Evolutionary conservation across 2,888 invertebrate genomes (phyloP), one percentile per base, ranked within the genome.

Genomic region (Coleophora flavipennella): DNA sequence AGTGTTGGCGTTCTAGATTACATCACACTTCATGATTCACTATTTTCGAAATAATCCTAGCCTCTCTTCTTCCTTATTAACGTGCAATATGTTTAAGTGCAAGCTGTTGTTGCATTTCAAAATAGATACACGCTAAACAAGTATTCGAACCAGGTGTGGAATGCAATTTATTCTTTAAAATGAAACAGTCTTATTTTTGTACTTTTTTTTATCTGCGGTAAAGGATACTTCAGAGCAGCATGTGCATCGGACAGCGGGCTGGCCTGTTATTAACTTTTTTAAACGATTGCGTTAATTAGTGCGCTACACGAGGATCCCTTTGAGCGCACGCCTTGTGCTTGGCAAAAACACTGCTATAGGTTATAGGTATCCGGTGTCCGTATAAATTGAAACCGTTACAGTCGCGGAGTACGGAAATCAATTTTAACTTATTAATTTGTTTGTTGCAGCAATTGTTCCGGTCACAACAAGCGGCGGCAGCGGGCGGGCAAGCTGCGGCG

Each of bases 361-460:
- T 61, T 72, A n/a, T n/a, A n/a, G n/a, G n/a, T n/a, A n/a, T n/a
- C n/a, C n/a, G n/a, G n/a, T n/a, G n/a, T 55, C 49, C 55, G 56
- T 67, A 71, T 71, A 75, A 68, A 77, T 76, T 77, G 71, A 73
- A 70, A 53, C 57, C n/a, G n/a, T n/a, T n/a, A n/a, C n/a, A n/a
- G n/a, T n/a, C n/a, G n/a, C n/a, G n/a, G n/a, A n/a, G n/a, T n/a
- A n/a, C n/a, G n/a, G n/a, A n/a, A n/a, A n/a, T n/a, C n/a, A n/a
- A n/a, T n/a, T n/a, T n/a, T n/a, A n/a, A n/a, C n/a, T n/a, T n/a
- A n/a, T 25, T 31, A 35, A 45, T 51, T 48, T 39, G 37, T 48
- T 80, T 75, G 69, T 90, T 90, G 20, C 87, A 95, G 95, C 94
- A 94, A 91, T 81, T 95, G 62, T 94, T 95, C 84, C 91, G 95